Evolutionary conservation across 1,140 invertebrate genomes (phyloP), one percentile per base, ranked within the genome.

Genomic region (Zaprionus lachaisei): DNA sequence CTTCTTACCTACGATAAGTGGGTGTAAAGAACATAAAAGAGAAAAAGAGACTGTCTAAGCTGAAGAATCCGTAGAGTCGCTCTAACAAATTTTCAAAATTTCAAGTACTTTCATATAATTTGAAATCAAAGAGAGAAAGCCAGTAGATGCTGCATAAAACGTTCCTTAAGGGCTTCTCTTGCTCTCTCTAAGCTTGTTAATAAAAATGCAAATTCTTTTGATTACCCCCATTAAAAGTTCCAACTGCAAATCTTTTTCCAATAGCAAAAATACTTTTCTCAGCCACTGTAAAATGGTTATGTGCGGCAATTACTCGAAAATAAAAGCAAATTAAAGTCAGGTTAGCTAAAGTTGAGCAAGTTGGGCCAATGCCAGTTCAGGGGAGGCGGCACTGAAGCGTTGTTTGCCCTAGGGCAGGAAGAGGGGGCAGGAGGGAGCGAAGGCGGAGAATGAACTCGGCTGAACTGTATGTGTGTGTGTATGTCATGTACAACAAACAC

Each of bases 391-490:
- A 65, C 67, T 83, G 83, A 55, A 73, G n/a, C 47, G 17, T 38
- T 68, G 65, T 77, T 71, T 78, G 60, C 66, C 4, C 4, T 58
- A 12, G 2, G 2, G 34, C 7, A 20, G 20, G 38, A 6, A 7
- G 4, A 26, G 11, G 24, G 6, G 5, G 4, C 3, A n/a, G 0
- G 2, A 5, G 41, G 14, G 15, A 22, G 20, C 20, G 6, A n/a
- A 28, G 28, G 28, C 3, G 31, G 41, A n/a, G 37, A 77, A 80
- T 86, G 81, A 87, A 90, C 85, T 84, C 74, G 9, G 24, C 44
- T 89, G 84, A 89, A 87, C 83, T 80, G 37, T 56, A n/a, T n/a
- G 62, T 24, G 54, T 47, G n/a, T 47, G 41, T n/a, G 41, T 44
- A 15, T 47, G 41, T 17, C 41, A n/a, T 44, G 60, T 56, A 73